Base-by-base conservation (phyloP, 2,888 invertebrate species). In the Protodeltote pygarga region DNA sequence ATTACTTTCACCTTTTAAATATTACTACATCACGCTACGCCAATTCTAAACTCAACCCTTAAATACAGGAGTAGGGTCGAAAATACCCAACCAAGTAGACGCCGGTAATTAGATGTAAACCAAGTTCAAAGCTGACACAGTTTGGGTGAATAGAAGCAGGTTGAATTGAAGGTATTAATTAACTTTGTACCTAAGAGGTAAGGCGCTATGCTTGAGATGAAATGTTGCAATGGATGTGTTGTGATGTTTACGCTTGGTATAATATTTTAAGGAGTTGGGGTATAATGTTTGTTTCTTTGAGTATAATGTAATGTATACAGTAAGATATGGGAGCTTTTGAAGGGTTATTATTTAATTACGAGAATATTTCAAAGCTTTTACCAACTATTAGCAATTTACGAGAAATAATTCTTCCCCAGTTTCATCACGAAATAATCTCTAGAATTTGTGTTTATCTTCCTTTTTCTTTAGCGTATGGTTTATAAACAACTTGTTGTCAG, bases 111-210 rank as follows among this genome's bases (percentile, higher is more conserved):
- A 57, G 54, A 64, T 52, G 42, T 53, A 34, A 46, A 33, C 29
- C 29, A 37, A 35, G 49, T 45, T 59, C 32, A 52, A 64, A 63
- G 60, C 47, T 42, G 60, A 54, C 57, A 64, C 44, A 53, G 34
- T 65, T 60, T 45, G 41, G 38, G 31, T 44, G 67, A 59, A 55
- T 48, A 55, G 55, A 57, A 49, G 42, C 52, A 48, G 50, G 38
- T 27, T 23, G 52, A 50, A 60, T 57, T 60, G 46, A 11, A 39
- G 42, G 52, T 53, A 64, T 64, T 67, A 67, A 66, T 66, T 66
- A 60, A 49, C 46, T 60, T 44, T 20, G 44, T 27, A 27, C 34
- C 46, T 49, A 33, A 38, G 47, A 47, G 40, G 28, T 24, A 14
- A 11, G 41, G 47, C 32, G 37, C 32, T 32, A 54, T 32, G 45